A percentile compares a stretch with the other conserved stretches of the same genome.
These are phyloP conservation scores for Colistium nudipinnis DNA, from an alignment of 2,113 vertebrate species.

Conservation along the genomic window DNA sequence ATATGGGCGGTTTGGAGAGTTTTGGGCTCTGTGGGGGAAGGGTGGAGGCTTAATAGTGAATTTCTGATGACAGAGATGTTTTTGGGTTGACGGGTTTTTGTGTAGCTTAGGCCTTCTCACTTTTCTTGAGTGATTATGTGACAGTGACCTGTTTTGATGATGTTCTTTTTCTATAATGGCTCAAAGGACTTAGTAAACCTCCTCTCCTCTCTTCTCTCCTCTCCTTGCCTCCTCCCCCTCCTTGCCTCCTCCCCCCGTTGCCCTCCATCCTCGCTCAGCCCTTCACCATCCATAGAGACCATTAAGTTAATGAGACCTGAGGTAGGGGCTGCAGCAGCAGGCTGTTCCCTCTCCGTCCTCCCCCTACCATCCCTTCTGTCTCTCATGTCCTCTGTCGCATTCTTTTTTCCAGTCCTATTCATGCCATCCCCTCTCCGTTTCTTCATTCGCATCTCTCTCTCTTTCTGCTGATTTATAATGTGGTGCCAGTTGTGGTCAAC, in stretches of 20 bases:
- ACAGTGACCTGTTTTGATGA: no score
- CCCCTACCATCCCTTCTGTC: not conserved
- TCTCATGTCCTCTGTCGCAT: slow-evolving; percentile 15
- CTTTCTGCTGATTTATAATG: slow-evolving; percentile 48
- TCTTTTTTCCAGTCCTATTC: slow-evolving; percentile 4
- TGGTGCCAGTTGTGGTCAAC: slow-evolving; percentile 30
- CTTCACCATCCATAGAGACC: slow-evolving; percentile 76
- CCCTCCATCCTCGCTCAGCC: slow-evolving; percentile 37
- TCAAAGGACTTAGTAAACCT: no score
- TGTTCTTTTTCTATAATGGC: no score
- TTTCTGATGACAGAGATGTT: no score
- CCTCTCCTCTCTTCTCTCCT: not conserved
- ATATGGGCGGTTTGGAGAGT: no score
- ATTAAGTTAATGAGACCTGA: slow-evolving; percentile 90
- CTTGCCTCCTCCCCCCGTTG: not conserved
- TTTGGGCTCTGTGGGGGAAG: no score
- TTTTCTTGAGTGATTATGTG: no score
- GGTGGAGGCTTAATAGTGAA: no score
- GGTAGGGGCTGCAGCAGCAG: slow-evolving; percentile 80
- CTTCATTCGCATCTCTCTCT: slow-evolving; percentile 12
- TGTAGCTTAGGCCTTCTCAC: no score
- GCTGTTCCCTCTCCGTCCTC: slow-evolving; percentile 74
- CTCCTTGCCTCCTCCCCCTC: not conserved
- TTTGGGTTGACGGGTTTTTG: no score
- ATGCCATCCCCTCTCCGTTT: not conserved